These are phyloP conservation scores for Brachionus calyciflorus DNA, from an alignment of 1,140 invertebrate species.

Conservation along the genomic window DNA sequence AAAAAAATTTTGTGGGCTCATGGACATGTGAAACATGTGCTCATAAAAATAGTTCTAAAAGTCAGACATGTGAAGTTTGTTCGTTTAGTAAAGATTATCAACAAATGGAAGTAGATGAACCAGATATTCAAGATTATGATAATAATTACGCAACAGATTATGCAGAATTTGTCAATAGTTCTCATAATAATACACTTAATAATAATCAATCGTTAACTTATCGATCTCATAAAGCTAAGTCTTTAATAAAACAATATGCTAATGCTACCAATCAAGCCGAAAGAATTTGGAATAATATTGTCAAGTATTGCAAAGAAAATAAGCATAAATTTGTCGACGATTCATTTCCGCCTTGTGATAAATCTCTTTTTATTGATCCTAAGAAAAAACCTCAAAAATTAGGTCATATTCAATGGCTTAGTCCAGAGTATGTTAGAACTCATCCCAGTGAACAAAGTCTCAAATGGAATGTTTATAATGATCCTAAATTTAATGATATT, in stretches of 20 bases:
- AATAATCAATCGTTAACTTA: neutral
- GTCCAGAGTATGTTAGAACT: slow-evolving; percentile 23
- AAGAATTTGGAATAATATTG: slow-evolving; percentile 42
- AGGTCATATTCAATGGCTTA: slow-evolving; percentile 4
- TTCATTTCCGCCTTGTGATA: slow-evolving; percentile 37
- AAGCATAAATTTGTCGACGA: slow-evolving; percentile 45
- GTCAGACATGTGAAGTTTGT: neutral
- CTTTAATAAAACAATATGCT: slow-evolving; percentile 16
- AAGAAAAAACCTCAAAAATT: slow-evolving; percentile 36
- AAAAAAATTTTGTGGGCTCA: neutral
- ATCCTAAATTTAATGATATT: slow-evolving; percentile 37
- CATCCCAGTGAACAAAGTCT: neutral
- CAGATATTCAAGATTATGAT: neutral
- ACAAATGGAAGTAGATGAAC: slow-evolving; percentile 5
- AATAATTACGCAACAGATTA: slow-evolving; percentile 3
- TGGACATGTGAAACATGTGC: slow-evolving; percentile 9
- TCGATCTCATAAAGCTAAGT: slow-evolving; percentile 38
- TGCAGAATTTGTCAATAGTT: neutral
- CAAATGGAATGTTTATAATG: slow-evolving; percentile 38
- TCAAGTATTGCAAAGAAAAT: slow-evolving; percentile 34
- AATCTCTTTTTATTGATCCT: slow-evolving; percentile 35
- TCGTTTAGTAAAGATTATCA: neutral
- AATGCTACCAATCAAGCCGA: slow-evolving; percentile 18
- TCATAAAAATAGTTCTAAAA: neutral
- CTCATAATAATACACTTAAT: neutral